Evolutionary conservation across 2,888 invertebrate species (phyloP), one percentile per base, ranked within the genome.

Genomic region (Leucophora obtusa): DNA sequence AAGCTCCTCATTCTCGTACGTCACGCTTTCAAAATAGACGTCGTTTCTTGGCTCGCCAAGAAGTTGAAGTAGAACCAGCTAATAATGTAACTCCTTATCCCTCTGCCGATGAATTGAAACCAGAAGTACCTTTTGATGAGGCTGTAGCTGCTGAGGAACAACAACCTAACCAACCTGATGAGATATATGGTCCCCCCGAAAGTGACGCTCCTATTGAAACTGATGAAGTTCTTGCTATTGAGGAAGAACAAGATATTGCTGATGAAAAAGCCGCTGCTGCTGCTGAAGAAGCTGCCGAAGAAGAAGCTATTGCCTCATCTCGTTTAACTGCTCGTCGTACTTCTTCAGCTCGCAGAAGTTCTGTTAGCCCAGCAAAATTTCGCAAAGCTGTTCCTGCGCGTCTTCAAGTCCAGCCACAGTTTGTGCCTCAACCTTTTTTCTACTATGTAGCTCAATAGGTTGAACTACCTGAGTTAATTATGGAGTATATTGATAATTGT

Each of bases 51-150:
- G 87, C 88, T 0, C 88, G 88, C 21, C 88, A 89, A 76, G 87
- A 88, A 79, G 82, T 82, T 56, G 43, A n/a, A 14, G 84, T 85
- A 1, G 83, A 83, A 1, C 83, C 85, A 15, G 84, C 82, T 11
- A 87, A n/a, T n/a, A n/a, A 82, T 1, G 88, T 89, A 7, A 89
- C 88, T 1, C 89, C 88, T 4, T 88, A 88, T 82, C 88, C 88
- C n/a, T 82, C 84, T 2, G 88, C 88, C 4, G 87, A 87, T 47
- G 89, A 89, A 58, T 82, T 88, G 8, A 88, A 88, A 24, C 88
- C 88, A 3, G 87, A 87, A 75, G 85, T 89, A 24, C 88, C 87
- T 4, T 88, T 88, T 73, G 85, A 89, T 28, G 88, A 88, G 71
- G 83, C 83, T 7, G 84, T 77, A 7, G 56, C 63, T 5, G 75